Percentiles rank a stretch among this genome's conserved stretches.
phyloP scores from a whole-genome alignment of 2,888 invertebrate species.

The Tetramorium bicarinatum region DNA sequence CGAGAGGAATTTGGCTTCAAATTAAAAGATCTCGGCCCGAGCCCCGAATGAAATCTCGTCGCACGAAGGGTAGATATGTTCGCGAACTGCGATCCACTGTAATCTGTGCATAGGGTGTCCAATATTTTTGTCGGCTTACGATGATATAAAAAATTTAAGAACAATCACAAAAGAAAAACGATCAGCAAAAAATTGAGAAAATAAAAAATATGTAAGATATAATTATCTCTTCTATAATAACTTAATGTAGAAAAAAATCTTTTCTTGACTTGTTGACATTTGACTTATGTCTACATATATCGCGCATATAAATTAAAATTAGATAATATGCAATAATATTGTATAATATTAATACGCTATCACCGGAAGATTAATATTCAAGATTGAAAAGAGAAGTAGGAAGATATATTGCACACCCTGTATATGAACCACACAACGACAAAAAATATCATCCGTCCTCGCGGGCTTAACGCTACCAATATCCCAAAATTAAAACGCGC shows the following conservation, averaged over 20 bases:
- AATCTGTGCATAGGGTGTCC: slow-evolving; percentile 73
- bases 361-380: neutral
- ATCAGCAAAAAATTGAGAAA: neutral
- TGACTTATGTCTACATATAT: neutral
- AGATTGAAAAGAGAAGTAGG: neutral
- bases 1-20: slow-evolving; percentile 85
- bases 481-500: slow-evolving; percentile 81
- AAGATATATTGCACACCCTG: slow-evolving; percentile 63
- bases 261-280: neutral
- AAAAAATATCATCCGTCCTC: slow-evolving; percentile 70
- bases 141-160: slow-evolving; percentile 5
- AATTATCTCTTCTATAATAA: neutral
- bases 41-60: slow-evolving; percentile 79
- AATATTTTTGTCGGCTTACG: slow-evolving; percentile 15
- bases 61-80: slow-evolving; percentile 76
- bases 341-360: neutral
- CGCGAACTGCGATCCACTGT: slow-evolving; percentile 75
- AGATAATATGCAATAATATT: neutral
- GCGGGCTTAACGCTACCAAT: slow-evolving; percentile 78
- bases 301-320: neutral
- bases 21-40: slow-evolving; percentile 85
- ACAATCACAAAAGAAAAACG: no score
- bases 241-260: neutral
- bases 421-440: slow-evolving; percentile 60
- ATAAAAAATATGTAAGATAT: neutral